phyloP scores from a whole-genome alignment of 1,140 invertebrate species.

The Macrobrachium rosenbergii region DNA sequence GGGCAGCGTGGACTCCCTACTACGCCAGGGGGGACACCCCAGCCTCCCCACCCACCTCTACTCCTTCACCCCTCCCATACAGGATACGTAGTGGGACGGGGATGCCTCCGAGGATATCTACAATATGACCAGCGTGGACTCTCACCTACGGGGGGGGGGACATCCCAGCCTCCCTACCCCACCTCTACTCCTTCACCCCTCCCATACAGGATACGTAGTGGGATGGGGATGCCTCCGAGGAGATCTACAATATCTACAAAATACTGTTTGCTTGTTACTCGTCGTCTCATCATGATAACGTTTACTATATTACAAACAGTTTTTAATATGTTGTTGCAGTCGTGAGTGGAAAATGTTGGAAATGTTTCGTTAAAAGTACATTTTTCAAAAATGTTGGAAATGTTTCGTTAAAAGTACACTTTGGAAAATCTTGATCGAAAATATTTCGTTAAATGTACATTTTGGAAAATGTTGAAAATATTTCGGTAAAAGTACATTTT shows the following conservation, averaged over 20 bases:
- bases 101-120: background rate
- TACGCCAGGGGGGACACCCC: conserved; percentile 36
- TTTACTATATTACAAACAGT: no score
- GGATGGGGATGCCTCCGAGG: background rate
- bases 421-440: no score
- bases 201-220: conserved; percentile 17
- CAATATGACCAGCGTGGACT: background rate
- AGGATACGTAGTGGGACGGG: background rate
- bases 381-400: no score
- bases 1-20: conserved; percentile 1
- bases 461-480: no score
- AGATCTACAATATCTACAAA: background rate
- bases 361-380: no score
- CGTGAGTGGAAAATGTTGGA: no score
- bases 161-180: conserved; percentile 43
- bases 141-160: conserved; percentile 20
- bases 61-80: conserved; percentile 45
- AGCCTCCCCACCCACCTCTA: conserved; percentile 48
- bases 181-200: conserved; percentile 53
- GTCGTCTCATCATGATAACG: background rate
- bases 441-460: no score
- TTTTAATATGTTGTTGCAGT: no score
- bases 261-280: background rate
- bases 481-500: no score
- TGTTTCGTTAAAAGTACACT: no score